Conservation (phyloP, 1,140 invertebrate species). For the Grapholita molesta region DNA sequence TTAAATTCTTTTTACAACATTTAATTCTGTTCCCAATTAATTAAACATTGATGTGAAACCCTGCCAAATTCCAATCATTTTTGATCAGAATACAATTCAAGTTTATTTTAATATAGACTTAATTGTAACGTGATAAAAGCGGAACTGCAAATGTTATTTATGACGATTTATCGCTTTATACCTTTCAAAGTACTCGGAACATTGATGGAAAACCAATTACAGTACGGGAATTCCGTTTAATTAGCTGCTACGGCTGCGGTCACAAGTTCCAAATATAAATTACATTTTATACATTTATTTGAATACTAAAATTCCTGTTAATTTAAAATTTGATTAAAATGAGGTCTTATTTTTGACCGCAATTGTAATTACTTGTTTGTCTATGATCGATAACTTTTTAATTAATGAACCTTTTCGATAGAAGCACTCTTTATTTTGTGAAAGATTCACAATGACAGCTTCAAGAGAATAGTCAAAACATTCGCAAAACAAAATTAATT, state of each 20-base stretch:
- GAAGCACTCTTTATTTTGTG: too few relatives aligned
- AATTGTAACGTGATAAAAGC: background rate
- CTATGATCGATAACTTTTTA: background rate
- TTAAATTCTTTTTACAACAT: background rate
- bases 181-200: conserved; percentile 1
- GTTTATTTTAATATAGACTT: background rate
- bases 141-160: background rate
- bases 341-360: background rate
- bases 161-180: background rate
- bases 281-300: conserved; percentile 33
- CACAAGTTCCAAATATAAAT: conserved; percentile 34
- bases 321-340: background rate
- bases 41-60: background rate
- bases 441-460: background rate
- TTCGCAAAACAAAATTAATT: background rate
- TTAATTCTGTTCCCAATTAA: background rate
- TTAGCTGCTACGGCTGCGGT: conserved; percentile 37
- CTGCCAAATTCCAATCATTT: background rate
- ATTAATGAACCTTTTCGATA: background rate
- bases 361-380: conserved; percentile 9
- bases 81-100: background rate
- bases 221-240: conserved; percentile 24
- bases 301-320: conserved; percentile 16
- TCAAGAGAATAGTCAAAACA: background rate
- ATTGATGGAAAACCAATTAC: conserved; percentile 22